Conservation (phyloP, 2,113 vertebrate species). For the Paradoxurus hermaphroditus region DNA sequence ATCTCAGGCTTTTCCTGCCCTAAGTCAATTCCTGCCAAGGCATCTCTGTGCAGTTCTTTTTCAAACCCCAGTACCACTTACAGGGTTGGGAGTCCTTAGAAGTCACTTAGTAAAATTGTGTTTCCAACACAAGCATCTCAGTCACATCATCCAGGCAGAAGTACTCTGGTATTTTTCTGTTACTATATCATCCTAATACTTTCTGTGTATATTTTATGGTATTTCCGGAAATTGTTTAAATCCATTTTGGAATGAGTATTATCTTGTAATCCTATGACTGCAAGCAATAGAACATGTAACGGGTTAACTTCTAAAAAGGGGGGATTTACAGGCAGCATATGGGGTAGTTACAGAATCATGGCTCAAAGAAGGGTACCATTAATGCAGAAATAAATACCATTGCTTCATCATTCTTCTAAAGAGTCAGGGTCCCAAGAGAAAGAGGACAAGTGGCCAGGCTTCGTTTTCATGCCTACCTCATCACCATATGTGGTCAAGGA, state of each 20-base stretch:
- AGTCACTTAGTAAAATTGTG: background rate
- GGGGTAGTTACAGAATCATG: background rate
- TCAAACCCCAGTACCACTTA: background rate
- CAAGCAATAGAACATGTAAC: background rate
- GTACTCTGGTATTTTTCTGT: background rate
- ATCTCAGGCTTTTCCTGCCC: background rate
- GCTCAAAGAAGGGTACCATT: too few species aligned
- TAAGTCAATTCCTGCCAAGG: background rate
- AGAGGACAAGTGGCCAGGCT: background rate
- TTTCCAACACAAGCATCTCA: background rate
- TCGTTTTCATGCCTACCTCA: too few species aligned
- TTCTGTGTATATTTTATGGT: background rate
- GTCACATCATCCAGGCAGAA: rapidly evolving
- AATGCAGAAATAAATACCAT: background rate
- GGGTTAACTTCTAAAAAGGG: background rate
- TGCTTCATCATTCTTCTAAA: background rate
- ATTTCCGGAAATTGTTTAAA: background rate
- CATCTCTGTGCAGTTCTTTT: background rate
- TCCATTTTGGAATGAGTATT: background rate
- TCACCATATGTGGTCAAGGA: background rate
- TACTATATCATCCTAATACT: background rate
- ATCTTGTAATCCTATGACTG: background rate
- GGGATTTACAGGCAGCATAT: background rate
- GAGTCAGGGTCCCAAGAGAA: background rate
- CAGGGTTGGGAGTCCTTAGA: background rate